Base-by-base conservation (phyloP, 2,113 vertebrate genomes). In the Pituophis catenifer region DNA sequence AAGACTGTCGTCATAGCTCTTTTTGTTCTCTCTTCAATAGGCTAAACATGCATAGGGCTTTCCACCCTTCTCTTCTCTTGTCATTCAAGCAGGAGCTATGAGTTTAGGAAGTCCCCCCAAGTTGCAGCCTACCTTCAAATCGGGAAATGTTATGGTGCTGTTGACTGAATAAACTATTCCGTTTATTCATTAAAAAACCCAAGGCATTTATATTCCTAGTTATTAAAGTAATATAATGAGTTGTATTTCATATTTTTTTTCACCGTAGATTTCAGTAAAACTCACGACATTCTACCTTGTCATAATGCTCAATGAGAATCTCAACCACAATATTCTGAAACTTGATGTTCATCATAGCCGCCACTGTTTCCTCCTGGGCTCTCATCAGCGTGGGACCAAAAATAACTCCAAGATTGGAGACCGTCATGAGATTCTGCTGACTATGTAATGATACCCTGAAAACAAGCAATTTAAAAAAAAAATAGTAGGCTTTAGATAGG, bases 291-390 rank as follows among this genome's bases (percentile, higher is more conserved):
- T 53, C 48, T 97, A 99, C 99, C 98, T 99, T 99, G 95, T 99
- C 97, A 94, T 99, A 99, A 97, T 99, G 99, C 96, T 99, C 99
- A 70, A 99, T 99, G 87, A 99, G 98, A 93, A 99, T 99, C 97
- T 99, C 99, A 92, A 99, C 99, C 88, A 99, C 99, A 89, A 99
- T 99, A 95, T 99, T 99, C 97, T 99, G 99, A 97, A 99, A 99
- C 96, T 99, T 99, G 96, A 99, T 99, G 97, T 99, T 99, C 99
- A 99, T 99, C 99, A 99, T 99, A 95, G 99, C 99, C 11, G 99
- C 99, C 95, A 99, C 99, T 0, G 99, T 99, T 97, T 99, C 99
- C 91, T 99, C 99, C 96, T 99, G 99, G 0, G 99, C 99, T 97
- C 99, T 98, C 99, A 99, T 99, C 91, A 99, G 94, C 0, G 99